Conservation (phyloP, 2,888 invertebrate genomes). For the Chymomyza amoena region DNA sequence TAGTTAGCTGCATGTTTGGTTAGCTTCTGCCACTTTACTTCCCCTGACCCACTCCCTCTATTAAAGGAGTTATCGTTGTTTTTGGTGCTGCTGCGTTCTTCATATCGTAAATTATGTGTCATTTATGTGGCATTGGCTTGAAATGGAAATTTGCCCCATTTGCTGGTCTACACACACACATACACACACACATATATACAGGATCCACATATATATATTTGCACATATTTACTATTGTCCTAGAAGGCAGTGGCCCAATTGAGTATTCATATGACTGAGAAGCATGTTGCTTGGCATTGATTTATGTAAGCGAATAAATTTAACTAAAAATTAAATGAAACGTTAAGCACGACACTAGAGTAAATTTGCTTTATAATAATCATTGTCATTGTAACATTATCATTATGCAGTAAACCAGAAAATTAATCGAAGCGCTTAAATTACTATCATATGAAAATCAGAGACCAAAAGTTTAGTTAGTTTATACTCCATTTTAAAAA, state of each 20-base stretch:
- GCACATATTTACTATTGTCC: slow-evolving; percentile 2
- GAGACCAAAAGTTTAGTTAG: neutral
- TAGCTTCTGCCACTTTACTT: slow-evolving; percentile 39
- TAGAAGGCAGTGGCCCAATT: slow-evolving; percentile 43
- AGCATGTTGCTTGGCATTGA: slow-evolving; percentile 63
- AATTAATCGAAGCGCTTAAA: slow-evolving; percentile 14
- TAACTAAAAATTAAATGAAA: slow-evolving; percentile 67
- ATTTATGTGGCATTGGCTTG: slow-evolving; percentile 72
- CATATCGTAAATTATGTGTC: slow-evolving; percentile 71
- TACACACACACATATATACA: too few species aligned
- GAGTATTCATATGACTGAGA: slow-evolving; percentile 62
- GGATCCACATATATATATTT: slow-evolving; percentile 15
- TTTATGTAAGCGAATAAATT: slow-evolving; percentile 58
- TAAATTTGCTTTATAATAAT: slow-evolving; percentile 40
- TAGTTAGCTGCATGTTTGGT: slow-evolving; percentile 68
- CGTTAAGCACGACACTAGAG: slow-evolving; percentile 47
- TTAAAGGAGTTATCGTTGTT: slow-evolving; percentile 4
- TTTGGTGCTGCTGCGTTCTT: slow-evolving; percentile 38
- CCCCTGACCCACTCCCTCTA: neutral
- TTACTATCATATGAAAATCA: slow-evolving; percentile 2
- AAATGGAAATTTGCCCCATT: slow-evolving; percentile 72
- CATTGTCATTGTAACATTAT: slow-evolving; percentile 42
- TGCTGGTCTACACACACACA: slow-evolving; percentile 48
- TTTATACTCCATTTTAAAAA: too few species aligned
- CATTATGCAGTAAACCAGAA: slow-evolving; percentile 5